Evolutionary conservation across 2,113 vertebrate genomes (phyloP), one percentile per base, ranked within the genome.

Genomic region (Aythya baeri): DNA sequence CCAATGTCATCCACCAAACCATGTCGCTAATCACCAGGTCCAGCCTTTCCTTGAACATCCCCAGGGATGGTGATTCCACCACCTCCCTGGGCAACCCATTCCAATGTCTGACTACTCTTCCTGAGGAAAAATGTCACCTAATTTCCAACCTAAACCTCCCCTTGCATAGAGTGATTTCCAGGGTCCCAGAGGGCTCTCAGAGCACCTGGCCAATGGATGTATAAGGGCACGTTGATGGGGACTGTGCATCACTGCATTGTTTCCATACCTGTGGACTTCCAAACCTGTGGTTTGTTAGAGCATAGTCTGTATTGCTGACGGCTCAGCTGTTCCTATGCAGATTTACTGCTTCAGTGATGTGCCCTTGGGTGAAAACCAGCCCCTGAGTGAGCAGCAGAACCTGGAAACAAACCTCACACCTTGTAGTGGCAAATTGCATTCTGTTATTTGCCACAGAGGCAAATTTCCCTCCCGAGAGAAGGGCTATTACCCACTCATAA

Each of bases 101-200:
- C 46, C 46, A 20, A 49, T 22, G 20, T 10, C 46, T 49, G 46
- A 49, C 46, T 49, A 21, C 46, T 11, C 20, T 49, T 49, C 9
- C 46, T 49, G 46, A 49, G 44, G 7, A 46, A 5, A 49, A 49
- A 49, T 22, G 46, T 49, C 46, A 22, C 20, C 46, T 22, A 22
- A 49, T 22, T 49, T 49, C 20, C 46, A 49, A 49, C 46, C 46
- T 49, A 49, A 49, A 49, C 46, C 46, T 49, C 20, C 46, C 46
- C 20, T 49, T 49, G 26, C 18, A 15, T 1, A 43, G 22, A 36
- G 6, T 0, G 0, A 11, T 9, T 36, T 62, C 36, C 67, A 43
- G 25, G 12, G 14, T 22, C 68, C 32, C 1, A 0, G 34, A 0
- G 34, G 27, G 13, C 8, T 55, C 44, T 84, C 31, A 13, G 32